Evolutionary conservation across 2,888 invertebrate species (phyloP), one percentile per base, ranked within the genome.

Genomic region (Agrilus biguttatus): DNA sequence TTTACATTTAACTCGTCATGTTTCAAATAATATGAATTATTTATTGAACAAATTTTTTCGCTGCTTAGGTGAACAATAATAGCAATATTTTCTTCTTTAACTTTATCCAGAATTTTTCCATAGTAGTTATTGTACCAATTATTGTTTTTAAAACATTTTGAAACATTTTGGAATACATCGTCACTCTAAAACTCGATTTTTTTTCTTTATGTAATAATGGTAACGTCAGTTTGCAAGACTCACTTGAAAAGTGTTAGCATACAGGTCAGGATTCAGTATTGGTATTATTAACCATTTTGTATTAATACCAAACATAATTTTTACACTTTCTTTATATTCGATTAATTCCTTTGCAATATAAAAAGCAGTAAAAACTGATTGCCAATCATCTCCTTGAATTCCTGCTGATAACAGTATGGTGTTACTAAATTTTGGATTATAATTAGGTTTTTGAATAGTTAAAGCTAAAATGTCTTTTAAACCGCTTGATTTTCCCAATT

Each of bases 211-310:
- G 8, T 28, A 28, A 21, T 21, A 6, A 10, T 28, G 8, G 2
- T 10, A 10, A 10, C 10, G 8, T 40, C 7, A 28, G 34, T 34
- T 40, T 43, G 33, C 33, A 40, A 12, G 14, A n/a, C 10, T 33
- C 17, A 32, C 40, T 23, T 35, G 36, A 5, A 39, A 39, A 28
- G 38, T 38, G 7, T 37, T 36, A 3, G 38, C 35, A 28, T 47
- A 47, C 14, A 44, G 44, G 38, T 47, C 47, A 10, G 44, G 41
- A 36, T 47, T 47, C 1, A 47, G 33, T 14, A 47, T 14, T 2
- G 45, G 47, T 14, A 47, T 19, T 13, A 47, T 28, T 14, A 39
- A 39, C 23, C 40, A 39, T 14, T 33, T 41, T 12, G 45, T 28
- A 10, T 28, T 28, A 10, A 28, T 28, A 28, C 10, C 28, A 5